These are phyloP conservation scores for Eriosoma lanigerum DNA, from an alignment of 1,140 invertebrate species.

Conservation along the genomic window DNA sequence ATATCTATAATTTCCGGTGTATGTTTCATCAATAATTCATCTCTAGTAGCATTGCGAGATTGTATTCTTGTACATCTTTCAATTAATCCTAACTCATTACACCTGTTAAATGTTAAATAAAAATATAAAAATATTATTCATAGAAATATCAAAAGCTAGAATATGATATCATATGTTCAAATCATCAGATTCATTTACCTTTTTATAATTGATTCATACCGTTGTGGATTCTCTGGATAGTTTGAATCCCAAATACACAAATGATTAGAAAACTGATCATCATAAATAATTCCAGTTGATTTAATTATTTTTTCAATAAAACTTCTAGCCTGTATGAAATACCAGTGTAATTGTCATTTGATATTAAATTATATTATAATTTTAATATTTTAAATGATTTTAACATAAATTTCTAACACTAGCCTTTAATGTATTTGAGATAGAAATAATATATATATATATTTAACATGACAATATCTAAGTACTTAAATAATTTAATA, in stretches of 20 bases:
- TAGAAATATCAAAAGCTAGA: no score
- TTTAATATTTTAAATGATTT: no score
- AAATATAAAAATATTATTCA: no score
- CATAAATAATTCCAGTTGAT: slow-evolving; percentile 76
- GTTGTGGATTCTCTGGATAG: slow-evolving; percentile 80
- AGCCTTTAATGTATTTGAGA: no score
- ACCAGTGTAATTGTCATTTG: no score
- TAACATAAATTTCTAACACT: no score
- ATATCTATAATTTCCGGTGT: slow-evolving; percentile 66
- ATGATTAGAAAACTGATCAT: slow-evolving; percentile 76
- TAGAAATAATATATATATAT: no score
- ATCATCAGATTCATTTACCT: slow-evolving; percentile 59
- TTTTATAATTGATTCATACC: slow-evolving; percentile 70
- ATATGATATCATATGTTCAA: neutral
- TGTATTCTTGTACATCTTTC: slow-evolving; percentile 67
- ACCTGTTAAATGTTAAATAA: slow-evolving; percentile 60
- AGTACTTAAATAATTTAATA: no score
- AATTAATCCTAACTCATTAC: slow-evolving; percentile 72
- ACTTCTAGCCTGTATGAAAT: slow-evolving; percentile 5
- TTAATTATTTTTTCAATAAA: slow-evolving; percentile 35
- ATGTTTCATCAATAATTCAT: slow-evolving; percentile 72
- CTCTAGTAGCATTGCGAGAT: slow-evolving; percentile 68
- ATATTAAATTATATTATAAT: no score
- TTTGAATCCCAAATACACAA: slow-evolving; percentile 80
- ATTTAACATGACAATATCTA: no score